Evolutionary conservation across 2,113 vertebrate genomes (phyloP).

Genomic region (Rattus rattus): DNA sequence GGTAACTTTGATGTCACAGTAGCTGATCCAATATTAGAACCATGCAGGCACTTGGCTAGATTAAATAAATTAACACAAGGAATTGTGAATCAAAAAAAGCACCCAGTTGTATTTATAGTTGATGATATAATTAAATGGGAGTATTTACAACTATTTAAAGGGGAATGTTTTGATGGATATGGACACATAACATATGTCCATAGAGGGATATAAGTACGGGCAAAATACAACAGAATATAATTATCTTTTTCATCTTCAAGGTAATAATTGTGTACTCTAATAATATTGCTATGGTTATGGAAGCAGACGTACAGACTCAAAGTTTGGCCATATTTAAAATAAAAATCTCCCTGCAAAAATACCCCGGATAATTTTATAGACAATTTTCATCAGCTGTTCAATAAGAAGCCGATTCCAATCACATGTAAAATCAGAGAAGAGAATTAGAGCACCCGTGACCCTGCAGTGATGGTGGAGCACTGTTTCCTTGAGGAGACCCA

Average conservation of each 20-base stretch:
- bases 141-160: conserved; percentile 28
- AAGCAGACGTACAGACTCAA: background rate
- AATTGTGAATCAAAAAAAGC: conserved; percentile 35
- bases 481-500: background rate
- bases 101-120: background rate
- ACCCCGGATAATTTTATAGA: background rate
- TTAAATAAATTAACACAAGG: background rate
- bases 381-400: no score
- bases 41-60: background rate
- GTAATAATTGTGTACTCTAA: background rate
- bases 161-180: background rate
- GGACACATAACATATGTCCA: background rate
- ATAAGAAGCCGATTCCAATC: background rate
- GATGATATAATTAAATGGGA: background rate
- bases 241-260: background rate
- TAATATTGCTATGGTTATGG: conserved; percentile 1
- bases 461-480: background rate
- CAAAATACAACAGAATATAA: background rate
- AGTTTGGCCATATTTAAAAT: background rate
- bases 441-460: background rate
- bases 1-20: background rate
- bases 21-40: background rate
- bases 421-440: background rate
- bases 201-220: background rate
- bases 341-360: background rate